Base-by-base conservation (phyloP, 2,888 invertebrate genomes). In the Dryocosmus kuriphilus region DNA sequence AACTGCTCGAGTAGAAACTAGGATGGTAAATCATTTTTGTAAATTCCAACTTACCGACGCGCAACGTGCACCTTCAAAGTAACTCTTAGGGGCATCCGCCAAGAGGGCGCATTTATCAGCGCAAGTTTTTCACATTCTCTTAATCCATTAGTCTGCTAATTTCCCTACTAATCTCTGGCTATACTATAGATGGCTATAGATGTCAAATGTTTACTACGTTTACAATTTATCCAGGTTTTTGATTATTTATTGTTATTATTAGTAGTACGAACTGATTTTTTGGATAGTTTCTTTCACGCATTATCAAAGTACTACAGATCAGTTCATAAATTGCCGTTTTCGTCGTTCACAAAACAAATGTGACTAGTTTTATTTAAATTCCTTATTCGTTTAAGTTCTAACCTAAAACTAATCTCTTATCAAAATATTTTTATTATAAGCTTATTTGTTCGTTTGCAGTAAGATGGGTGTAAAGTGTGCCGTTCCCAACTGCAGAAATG, bases 401-500 rank as follows among this genome's bases (percentile, higher is more conserved):
- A 67, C 67, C 67, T 41, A 16, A 46, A 46, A 65, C 8, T 27
- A 1, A 19, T 8, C 19, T 11, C 8, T 22, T n/a, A n/a, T n/a
- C 22, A 2, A 27, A 19, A 5, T 67, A 24, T 41, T 27, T 16
- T 27, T 24, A 19, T n/a, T n/a, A n/a, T n/a, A n/a, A n/a, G n/a
- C n/a, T n/a, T n/a, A n/a, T n/a, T n/a, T n/a, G n/a, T 22, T 3
- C 11, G 22, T 65, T 71, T 71, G 8, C 71, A 71, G 71, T 30
- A 71, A 6, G 7, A 67, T 71, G 71, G 71, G 71, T 19, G 24
- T 71, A 9, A 30, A 46, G 8, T 71, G 71, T 11, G 24, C 46
- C 16, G 46, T 71, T 41, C 46, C 46, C 16, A n/a, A 30, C 19
- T 71, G 71, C n/a, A 71, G n/a, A 30, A 71, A 57, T 57, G 24